phyloP scores from a whole-genome alignment of 2,888 invertebrate species.

The Smittia aterrima region DNA sequence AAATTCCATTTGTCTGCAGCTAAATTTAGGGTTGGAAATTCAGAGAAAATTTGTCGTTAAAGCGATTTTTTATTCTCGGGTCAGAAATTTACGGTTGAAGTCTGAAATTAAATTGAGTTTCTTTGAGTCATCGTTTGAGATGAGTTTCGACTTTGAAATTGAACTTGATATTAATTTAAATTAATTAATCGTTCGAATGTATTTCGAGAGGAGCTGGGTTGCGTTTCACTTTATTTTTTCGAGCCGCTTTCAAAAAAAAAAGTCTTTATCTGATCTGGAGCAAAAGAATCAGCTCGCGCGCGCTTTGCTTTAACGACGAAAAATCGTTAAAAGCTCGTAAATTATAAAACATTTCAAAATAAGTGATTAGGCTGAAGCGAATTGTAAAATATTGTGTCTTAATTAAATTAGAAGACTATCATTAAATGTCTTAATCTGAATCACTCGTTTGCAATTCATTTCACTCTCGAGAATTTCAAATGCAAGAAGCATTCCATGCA shows the following conservation, averaged over 20 bases:
- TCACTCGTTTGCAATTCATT: neutral
- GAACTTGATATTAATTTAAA: constrained; percentile 4
- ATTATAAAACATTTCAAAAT: neutral
- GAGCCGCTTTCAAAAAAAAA: neutral
- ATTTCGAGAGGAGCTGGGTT: too few relatives aligned
- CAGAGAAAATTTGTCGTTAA: too few relatives aligned
- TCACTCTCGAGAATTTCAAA: neutral
- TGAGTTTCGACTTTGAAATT: neutral
- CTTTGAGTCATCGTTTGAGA: too few relatives aligned
- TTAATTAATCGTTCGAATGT: neutral
- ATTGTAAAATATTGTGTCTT: neutral
- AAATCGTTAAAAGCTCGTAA: neutral
- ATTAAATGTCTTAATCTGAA: neutral
- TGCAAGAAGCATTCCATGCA: constrained; percentile 23
- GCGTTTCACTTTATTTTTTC: neutral
- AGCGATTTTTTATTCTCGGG: too few relatives aligned
- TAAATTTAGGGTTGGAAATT: constrained; percentile 3
- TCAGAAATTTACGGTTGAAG: too few relatives aligned
- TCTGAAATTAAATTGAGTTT: too few relatives aligned
- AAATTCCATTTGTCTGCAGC: constrained; percentile 4
- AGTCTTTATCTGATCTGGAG: neutral
- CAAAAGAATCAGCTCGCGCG: neutral
- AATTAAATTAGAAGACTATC: neutral
- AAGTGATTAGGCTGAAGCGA: neutral
- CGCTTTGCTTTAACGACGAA: neutral